A percentile compares a stretch with the other conserved stretches of the same genome.
phyloP scores from a whole-genome alignment of 92 coral and sea anemone genomes.

The Zoanthus sansibaricus region DNA sequence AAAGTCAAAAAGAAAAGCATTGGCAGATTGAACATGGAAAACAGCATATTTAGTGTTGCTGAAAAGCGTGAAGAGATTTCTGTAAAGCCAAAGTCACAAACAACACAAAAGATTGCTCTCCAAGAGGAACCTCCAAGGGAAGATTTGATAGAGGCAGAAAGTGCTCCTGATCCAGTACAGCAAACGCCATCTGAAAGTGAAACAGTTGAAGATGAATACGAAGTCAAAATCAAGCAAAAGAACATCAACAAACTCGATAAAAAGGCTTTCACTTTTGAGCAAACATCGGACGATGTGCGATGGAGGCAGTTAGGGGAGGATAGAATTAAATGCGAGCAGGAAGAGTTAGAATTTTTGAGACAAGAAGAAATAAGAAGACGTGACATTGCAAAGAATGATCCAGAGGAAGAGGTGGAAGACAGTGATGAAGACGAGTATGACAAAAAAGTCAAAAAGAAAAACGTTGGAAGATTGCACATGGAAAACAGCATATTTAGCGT shows the following conservation, averaged over 20 bases:
- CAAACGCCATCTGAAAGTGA: conserved; percentile 25
- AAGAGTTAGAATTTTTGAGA: conserved; percentile 66
- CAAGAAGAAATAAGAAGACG: conserved; percentile 63
- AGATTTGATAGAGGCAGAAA: conserved; percentile 26
- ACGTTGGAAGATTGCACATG: conserved; percentile 45
- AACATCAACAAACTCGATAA: conserved; percentile 56
- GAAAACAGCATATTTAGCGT: conserved; percentile 13
- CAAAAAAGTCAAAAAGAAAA: conserved; percentile 41
- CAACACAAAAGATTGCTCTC: background rate
- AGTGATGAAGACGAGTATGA: conserved; percentile 53
- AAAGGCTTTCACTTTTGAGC: conserved; percentile 40
- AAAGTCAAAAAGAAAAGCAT: conserved; percentile 41
- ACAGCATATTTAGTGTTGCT: conserved; percentile 6
- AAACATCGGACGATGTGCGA: conserved; percentile 14
- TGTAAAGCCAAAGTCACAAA: conserved; percentile 11
- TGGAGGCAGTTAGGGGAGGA: conserved; percentile 60
- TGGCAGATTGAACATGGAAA: conserved; percentile 39
- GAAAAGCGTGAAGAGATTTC: conserved; percentile 9
- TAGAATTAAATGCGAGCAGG: conserved; percentile 63
- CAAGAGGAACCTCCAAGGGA: background rate
- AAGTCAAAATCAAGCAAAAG: conserved; percentile 49
- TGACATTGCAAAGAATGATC: conserved; percentile 27
- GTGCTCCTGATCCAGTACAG: conserved; percentile 27
- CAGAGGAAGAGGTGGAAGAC: conserved; percentile 2
- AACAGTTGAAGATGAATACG: conserved; percentile 60